phyloP scores from a whole-genome alignment of 2,797 vertebrate genomes.

The Spinus pinus region DNA sequence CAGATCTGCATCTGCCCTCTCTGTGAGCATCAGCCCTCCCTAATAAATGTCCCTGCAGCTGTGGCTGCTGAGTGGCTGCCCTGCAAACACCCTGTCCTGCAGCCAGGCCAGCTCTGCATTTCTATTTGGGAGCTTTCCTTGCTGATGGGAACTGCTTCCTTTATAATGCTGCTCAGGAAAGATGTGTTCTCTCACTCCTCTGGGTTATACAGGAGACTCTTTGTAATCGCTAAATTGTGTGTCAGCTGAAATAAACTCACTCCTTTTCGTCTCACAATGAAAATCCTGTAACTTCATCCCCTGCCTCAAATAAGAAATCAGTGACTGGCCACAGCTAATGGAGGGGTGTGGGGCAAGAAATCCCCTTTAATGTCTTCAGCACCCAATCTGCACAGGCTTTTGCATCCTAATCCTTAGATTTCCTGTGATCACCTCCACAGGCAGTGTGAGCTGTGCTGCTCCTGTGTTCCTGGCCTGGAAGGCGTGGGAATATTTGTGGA shows the following conservation, averaged over 20 bases:
- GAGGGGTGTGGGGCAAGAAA: neutral
- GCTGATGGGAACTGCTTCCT: neutral
- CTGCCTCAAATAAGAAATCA: neutral
- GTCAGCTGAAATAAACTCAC: neutral
- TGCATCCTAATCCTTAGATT: neutral
- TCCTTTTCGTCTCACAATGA: neutral
- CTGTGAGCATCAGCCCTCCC: fast-evolving
- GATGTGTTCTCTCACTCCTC: neutral
- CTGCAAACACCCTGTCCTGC: neutral
- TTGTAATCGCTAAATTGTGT: neutral
- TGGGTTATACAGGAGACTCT: neutral
- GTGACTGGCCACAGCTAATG: neutral
- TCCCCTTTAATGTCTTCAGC: neutral
- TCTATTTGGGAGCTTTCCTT: neutral
- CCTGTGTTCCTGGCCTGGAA: neutral
- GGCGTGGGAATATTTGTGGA: neutral
- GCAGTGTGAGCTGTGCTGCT: neutral
- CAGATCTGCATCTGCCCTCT: neutral
- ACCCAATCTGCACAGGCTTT: neutral
- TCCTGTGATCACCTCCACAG: neutral
- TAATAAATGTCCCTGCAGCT: neutral
- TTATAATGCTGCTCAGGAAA: neutral
- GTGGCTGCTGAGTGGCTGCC: neutral
- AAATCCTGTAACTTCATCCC: neutral
- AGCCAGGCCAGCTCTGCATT: neutral